Base-by-base conservation (phyloP, 2,888 invertebrate genomes). In the Blastobasis adustella region DNA sequence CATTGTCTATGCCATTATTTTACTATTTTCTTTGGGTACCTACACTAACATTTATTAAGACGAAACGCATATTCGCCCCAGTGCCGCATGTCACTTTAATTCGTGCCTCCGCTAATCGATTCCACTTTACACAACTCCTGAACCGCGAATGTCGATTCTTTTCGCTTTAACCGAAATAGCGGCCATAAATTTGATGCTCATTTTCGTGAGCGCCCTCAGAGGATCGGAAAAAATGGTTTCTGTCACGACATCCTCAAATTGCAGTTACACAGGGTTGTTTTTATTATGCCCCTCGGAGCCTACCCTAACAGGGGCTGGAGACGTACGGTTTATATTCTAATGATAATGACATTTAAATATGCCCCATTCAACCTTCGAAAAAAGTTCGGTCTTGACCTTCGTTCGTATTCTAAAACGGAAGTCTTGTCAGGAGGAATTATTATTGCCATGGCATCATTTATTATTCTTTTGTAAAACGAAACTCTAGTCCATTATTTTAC, bases 141-240 rank as follows among this genome's bases (percentile, higher is more conserved):
- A 67, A 65, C 70, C 62, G 55, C 59, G 61, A 65, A 68, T 67
- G 61, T 56, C 64, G 56, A 69, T 71, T 69, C 67, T 72, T 73
- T 75, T 65, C 54, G 56, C 61, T 67, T 60, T 62, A 60, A 71
- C 70, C 61, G 60, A 73, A 79, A 78, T 71, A 75, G 67, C 69
- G 60, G 60, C 63, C 73, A 66, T 84, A 83, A 82, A 85, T 77
- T 75, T 66, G 65, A 65, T 71, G 69, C 71, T 73, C 64, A 73
- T 78, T 80, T 82, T 76, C 82, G 79, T 85, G 81, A 79, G 73
- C 74, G 75, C 76, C 73, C 72, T 75, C 65, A 71, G 69, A 65
- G 62, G 69, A 68, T 58, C 60, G 66, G 72, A 79, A 84, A 80
- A 78, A 85, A 83, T 82, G 69, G 69, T 54, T 73, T 73, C 46